Base-by-base conservation (phyloP, 2,113 vertebrate species). In the Rana temporaria region DNA sequence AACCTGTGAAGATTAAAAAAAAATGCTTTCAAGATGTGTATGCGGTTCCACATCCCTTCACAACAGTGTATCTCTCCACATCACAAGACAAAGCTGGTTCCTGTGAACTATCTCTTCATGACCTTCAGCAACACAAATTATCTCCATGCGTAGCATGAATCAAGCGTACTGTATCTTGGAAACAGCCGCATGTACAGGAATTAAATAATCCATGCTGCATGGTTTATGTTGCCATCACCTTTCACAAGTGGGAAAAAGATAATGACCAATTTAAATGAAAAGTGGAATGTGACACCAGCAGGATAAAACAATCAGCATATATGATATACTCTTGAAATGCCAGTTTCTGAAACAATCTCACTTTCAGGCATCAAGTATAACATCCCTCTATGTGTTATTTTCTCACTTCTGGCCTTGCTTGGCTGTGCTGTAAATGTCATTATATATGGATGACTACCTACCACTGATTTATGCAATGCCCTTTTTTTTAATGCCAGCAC, bases 241-340 rank as follows among this genome's bases (percentile, higher is more conserved):
- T 82, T 82, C 66, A 75, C 60, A 74, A 75, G 30, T 55, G 52
- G 12, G 48, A 42, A 26, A 67, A 59, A 59, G 81, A 75, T 76
- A 76, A 75, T 75, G 71, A 59, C 81, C 72, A 83, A 67, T 83
- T 83, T 83, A 76, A 83, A 67, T 68, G 72, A 76, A 76, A 76
- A 76, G 72, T 76, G 72, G 71, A 74, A 76, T 48, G 62, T 26
- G 71, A 83, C 60, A 82, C 62, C 20, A 62, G 26, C 63, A 67
- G 72, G 52, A 74, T 66, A 82, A 75, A 65, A 66, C 70, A 74
- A 67, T 75, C 81, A 76, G 53, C 63, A 83, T 68, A 68, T 68
- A 57, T 68, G 59, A 59, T 57, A 68, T 34, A 74, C 69, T 74
- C 60, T 67, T 34, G 18, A 57, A 42, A 74, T 74, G 8, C 19